Evolutionary conservation across 92 coral and sea anemone genomes (phyloP), one percentile per base, ranked within the genome.

Genomic region (Palythoa heliodiscus): DNA sequence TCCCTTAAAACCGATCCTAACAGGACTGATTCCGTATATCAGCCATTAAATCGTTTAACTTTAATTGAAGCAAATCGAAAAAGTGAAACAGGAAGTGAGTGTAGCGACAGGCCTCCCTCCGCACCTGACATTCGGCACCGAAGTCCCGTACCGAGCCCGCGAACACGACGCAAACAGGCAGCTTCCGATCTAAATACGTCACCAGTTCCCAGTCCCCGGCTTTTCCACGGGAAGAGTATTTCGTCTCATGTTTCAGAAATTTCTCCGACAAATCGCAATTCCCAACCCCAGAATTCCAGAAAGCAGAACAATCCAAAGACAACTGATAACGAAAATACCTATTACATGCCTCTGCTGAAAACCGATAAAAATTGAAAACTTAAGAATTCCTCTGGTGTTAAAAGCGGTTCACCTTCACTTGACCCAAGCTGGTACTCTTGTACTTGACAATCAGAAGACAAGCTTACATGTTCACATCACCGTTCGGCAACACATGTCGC

Each of bases 111-210:
- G 3, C 70, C 74, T 14, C 84, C 4, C 3, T 66, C 84, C 11
- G 70, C 39, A 48, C 37, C 22, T 17, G 73, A 80, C 40, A 25
- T 80, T 7, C 52, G 58, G 40, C 58, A 80, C 38, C 67, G 84
- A 22, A 22, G 61, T 25, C 84, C 84, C 17, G 37, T 67, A 23
- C 84, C 84, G 52, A 80, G 75, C 75, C 84, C 84, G 4, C 74
- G 84, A 52, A 64, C 73, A 5, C 53, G 12, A 53, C 60, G 75
- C 35, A 80, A 80, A 78, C n/a, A 78, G 8, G n/a, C 15, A 61
- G 25, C n/a, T 53, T 37, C 20, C 11, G 64, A 60, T 39, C 53
- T 39, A 39, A 43, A 58, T 6, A 61, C 50, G 14, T 48, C 71
- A 16, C 83, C 83, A 13, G 15, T 78, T 38, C 83, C 83, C 29